Base-by-base conservation (phyloP, 1,140 invertebrate genomes). In the Megalonaias nervosa region DNA sequence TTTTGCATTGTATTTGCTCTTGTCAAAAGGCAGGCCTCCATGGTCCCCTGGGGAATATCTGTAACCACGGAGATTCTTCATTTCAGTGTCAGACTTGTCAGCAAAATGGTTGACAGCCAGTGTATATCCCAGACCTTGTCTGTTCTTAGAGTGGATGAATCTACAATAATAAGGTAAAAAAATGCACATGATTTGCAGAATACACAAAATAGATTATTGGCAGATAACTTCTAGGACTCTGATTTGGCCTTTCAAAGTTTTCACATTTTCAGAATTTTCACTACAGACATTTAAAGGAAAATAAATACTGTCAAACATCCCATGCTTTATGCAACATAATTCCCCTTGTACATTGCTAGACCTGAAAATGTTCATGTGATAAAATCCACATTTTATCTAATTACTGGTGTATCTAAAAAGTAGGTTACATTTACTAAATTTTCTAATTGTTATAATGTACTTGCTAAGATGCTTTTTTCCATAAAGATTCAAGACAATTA, bases 21-120 rank as follows among this genome's bases (percentile, higher is more conserved):
- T 87, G 69, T 90, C 94, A 91, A 98, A 98, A 1, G 94, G 93
- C 85, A 93, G 87, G 17, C 94, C 94, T 81, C 96, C 96, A 65
- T 86, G 84, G 86, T 94, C 93, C 0, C 92, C 93, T 57, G 92
- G 93, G 1, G 90, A 89, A 71, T 94, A 94, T 58, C 92, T 91
- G 81, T 94, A 94, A 3, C 97, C 97, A 67, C 96, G 91, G 19
- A 98, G 90, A n/a, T 94, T 93, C 81, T 93, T 94, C 65, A 98
- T 84, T 91, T 99, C 97, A 0, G 93, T 90, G 21, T 95, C 93
- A 26, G 93, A 94, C 71, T 94, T 93, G 91, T 99, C 97, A 48
- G 96, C 95, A 71, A 99, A 91, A 89, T 98, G 96, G 92, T 99
- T 99, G 0, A 98, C 93, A 31, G 92, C 93, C 82, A 98, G 87